A percentile compares a stretch with the other conserved stretches of the same genome.
Evolutionary conservation across 2,113 vertebrate species (phyloP).

Genomic region (Dipodomys ordii): DNA sequence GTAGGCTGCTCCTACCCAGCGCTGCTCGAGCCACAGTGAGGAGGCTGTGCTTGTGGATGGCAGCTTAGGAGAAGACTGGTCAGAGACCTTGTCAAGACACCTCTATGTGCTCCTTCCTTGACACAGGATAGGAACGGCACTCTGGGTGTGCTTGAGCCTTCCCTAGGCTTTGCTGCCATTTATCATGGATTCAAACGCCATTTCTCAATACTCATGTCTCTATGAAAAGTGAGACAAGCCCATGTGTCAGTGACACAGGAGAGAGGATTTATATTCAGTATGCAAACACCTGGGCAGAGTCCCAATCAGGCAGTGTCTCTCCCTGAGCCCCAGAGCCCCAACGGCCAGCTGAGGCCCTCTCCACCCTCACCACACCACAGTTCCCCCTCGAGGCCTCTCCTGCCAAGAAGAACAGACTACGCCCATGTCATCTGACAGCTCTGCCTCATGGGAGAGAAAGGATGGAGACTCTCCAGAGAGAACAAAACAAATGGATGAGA

Average conservation of each 20-base stretch:
- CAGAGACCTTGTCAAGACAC: neutral
- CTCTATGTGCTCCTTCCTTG: neutral
- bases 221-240: neutral
- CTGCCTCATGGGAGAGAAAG: neutral
- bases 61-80: neutral
- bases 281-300: neutral
- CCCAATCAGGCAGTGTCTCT: no score
- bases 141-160: neutral
- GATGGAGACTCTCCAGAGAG: neutral
- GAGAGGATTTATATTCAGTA: neutral
- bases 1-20: neutral
- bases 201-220: neutral
- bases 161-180: neutral
- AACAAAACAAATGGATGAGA: neutral
- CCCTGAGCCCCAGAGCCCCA: neutral
- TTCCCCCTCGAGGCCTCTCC: rapidly evolving
- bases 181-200: neutral
- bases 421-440: no score
- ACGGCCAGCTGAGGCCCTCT: neutral
- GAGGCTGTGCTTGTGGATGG: neutral
- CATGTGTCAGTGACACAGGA: neutral
- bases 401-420: neutral
- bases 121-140: neutral
- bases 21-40: neutral
- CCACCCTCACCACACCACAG: no score